phyloP scores from a whole-genome alignment of 2,797 vertebrate species.

The Glossophaga mutica region DNA sequence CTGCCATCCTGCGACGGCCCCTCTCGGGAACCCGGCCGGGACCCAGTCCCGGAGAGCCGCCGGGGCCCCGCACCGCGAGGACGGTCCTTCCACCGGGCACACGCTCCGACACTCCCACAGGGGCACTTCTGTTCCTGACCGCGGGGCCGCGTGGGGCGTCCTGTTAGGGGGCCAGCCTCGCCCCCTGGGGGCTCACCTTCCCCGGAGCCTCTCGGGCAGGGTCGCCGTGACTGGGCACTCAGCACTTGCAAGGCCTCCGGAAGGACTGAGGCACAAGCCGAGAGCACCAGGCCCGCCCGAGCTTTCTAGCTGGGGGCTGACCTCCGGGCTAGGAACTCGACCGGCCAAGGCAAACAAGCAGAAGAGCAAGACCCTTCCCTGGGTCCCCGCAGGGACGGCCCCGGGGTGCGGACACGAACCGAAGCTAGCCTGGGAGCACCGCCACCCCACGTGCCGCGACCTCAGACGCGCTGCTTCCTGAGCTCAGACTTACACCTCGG shows the following conservation, averaged over 20 bases:
- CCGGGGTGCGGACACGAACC: not conserved
- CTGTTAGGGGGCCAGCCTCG: not conserved
- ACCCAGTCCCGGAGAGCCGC: not conserved
- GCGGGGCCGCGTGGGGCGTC: fast-evolving
- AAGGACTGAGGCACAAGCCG: not conserved
- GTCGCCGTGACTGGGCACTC: not conserved
- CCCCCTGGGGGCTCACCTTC: not conserved
- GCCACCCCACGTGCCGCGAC: not conserved
- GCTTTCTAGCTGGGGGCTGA: not conserved
- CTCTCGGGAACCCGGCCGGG: not conserved
- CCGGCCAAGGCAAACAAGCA: not conserved
- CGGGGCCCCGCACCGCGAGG: not conserved
- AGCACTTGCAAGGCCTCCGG: not conserved
- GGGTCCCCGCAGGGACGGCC: not conserved
- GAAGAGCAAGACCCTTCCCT: not conserved
- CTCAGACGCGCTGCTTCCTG: not conserved
- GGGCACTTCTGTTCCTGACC: not conserved
- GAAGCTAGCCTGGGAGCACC: not conserved
- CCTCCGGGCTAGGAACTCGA: not conserved
- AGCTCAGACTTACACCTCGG: not conserved
- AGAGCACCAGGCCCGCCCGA: not conserved
- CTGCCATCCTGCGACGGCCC: not conserved
- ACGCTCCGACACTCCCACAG: not conserved
- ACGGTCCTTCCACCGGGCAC: not conserved
- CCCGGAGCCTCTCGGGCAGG: not conserved